A percentile compares a stretch with the other conserved stretches of the same genome.
These are phyloP conservation scores for Dermolepida albohirtum DNA, from an alignment of 2,888 invertebrate species.

Conservation along the genomic window DNA sequence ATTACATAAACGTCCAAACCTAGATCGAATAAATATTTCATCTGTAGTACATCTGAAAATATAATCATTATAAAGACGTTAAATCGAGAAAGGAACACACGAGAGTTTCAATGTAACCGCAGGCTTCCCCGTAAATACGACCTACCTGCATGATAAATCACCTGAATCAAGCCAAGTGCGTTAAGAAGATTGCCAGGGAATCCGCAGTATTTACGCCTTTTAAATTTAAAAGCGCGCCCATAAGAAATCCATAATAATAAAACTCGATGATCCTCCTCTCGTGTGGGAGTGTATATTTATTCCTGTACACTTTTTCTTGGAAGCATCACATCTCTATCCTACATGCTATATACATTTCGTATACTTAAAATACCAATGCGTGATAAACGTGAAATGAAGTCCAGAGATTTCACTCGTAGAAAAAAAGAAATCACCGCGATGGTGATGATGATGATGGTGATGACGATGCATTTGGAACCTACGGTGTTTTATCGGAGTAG, in stretches of 20 bases:
- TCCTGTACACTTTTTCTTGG: slow-evolving; percentile 7
- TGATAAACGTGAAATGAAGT: neutral
- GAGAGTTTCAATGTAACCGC: neutral
- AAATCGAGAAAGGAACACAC: neutral
- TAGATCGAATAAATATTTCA: neutral
- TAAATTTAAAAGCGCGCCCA: neutral
- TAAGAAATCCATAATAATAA: slow-evolving; percentile 15
- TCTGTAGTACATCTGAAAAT: neutral
- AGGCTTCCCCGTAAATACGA: neutral
- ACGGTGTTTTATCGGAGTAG: neutral
- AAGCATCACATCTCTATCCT: neutral
- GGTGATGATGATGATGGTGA: neutral
- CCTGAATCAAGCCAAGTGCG: neutral
- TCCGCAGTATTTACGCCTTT: neutral
- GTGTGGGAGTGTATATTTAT: slow-evolving; percentile 9
- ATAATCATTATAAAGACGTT: slow-evolving; percentile 12
- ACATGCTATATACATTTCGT: neutral
- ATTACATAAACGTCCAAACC: neutral
- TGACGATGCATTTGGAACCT: slow-evolving; percentile 5
- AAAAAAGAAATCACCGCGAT: neutral
- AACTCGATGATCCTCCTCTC: slow-evolving; percentile 4
- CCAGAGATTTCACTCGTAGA: neutral
- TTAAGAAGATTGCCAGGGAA: neutral
- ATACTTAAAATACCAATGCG: slow-evolving; percentile 13
- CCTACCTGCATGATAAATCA: slow-evolving; percentile 12